Conservation (phyloP, 92 coral and sea anemone species). For the Phenganax marumi region DNA sequence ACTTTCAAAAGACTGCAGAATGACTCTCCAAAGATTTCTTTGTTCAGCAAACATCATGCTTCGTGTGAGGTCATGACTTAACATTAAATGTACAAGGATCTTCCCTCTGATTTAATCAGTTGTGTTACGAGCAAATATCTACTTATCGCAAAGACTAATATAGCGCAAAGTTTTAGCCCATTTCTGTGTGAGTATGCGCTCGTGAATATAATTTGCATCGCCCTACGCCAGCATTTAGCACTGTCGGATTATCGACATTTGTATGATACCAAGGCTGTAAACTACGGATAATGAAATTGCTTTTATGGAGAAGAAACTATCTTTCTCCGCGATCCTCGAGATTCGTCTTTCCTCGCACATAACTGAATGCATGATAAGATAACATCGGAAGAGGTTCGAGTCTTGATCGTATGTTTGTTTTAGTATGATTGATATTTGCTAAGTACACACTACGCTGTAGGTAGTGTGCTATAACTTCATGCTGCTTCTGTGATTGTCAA, state of each 20-base stretch:
- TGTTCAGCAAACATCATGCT: background rate
- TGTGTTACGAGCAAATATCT: slow-evolving; percentile 10
- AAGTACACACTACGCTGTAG: slow-evolving; percentile 40
- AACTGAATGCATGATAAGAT: slow-evolving; percentile 15
- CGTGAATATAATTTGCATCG: background rate
- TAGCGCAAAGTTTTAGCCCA: background rate
- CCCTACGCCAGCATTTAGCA: slow-evolving; percentile 5
- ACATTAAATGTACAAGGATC: too few species aligned
- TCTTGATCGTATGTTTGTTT: slow-evolving; percentile 24
- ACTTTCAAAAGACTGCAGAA: too few species aligned
- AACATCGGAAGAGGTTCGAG: slow-evolving; percentile 1
- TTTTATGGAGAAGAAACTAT: too few species aligned
- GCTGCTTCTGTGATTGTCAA: slow-evolving; percentile 34
- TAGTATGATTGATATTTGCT: slow-evolving; percentile 10
- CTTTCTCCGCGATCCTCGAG: background rate
- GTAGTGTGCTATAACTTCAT: slow-evolving; percentile 3
- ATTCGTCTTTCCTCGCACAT: background rate
- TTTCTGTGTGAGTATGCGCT: background rate
- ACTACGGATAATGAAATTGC: slow-evolving; percentile 19
- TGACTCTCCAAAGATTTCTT: too few species aligned
- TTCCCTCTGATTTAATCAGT: background rate
- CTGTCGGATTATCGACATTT: background rate
- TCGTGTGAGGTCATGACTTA: slow-evolving; percentile 34
- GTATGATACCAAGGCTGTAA: background rate
- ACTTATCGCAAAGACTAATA: background rate